A percentile compares a stretch with the other conserved stretches of the same genome.
Evolutionary conservation across 2,888 invertebrate genomes (phyloP).

Genomic region (Spodoptera picta): DNA sequence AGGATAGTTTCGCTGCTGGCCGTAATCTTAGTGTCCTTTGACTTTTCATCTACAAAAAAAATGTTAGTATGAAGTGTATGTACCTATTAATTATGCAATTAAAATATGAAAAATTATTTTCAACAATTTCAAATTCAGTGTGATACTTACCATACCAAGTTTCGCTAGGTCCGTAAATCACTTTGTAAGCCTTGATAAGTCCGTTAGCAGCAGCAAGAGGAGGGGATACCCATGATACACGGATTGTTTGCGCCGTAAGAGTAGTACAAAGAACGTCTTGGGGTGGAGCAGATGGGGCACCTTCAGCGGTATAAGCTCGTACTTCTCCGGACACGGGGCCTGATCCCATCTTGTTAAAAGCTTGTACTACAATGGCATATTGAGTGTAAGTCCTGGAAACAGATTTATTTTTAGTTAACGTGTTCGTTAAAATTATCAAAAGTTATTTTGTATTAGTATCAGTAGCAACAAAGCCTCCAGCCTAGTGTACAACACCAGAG

Average conservation of each 20-base stretch:
- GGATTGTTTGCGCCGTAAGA: conserved; percentile 97
- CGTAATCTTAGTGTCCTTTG: conserved; percentile 96
- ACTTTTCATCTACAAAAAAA: conserved; percentile 92
- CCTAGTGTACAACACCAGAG: too few relatives aligned
- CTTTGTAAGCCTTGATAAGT: conserved; percentile 98
- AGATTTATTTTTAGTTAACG: neutral
- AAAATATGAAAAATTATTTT: neutral
- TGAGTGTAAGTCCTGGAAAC: conserved; percentile 95
- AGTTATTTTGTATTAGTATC: too few relatives aligned
- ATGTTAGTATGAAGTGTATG: too few relatives aligned
- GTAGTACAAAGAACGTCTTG: conserved; percentile 97
- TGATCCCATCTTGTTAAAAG: conserved; percentile 97
- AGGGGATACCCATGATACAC: conserved; percentile 98
- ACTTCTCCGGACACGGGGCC: conserved; percentile 97
- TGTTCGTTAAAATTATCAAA: too few relatives aligned
- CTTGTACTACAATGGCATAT: conserved; percentile 98
- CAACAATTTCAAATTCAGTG: neutral
- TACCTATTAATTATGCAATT: too few relatives aligned
- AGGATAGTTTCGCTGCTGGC: conserved; percentile 97
- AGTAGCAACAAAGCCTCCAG: too few relatives aligned
- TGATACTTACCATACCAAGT: conserved; percentile 95
- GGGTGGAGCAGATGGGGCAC: conserved; percentile 96
- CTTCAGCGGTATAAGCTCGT: conserved; percentile 97
- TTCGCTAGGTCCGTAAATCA: conserved; percentile 96
- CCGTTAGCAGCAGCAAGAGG: conserved; percentile 97